A percentile compares a stretch with the other conserved stretches of the same genome.
Evolutionary conservation across 1,140 invertebrate species (phyloP).

Genomic region (Helicoverpa zea): DNA sequence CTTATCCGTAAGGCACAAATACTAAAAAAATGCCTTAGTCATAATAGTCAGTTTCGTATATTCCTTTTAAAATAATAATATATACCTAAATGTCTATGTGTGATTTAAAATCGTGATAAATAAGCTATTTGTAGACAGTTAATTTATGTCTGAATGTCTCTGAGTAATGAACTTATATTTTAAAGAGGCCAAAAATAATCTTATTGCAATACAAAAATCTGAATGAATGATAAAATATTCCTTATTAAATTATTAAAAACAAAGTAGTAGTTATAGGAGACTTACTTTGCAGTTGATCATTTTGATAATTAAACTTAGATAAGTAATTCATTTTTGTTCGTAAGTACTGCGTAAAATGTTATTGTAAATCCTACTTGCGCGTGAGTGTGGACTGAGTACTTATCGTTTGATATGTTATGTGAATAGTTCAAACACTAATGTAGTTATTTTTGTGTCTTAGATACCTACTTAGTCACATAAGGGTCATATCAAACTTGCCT

Average conservation of each 20-base stretch:
- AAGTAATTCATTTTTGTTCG: too few species aligned
- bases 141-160: too few species aligned
- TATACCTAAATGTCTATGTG: too few species aligned
- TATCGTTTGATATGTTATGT: not conserved
- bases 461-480: not conserved
- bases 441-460: not conserved
- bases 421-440: conserved; percentile 12
- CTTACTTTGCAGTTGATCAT: too few species aligned
- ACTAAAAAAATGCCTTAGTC: not conserved
- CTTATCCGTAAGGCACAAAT: too few species aligned
- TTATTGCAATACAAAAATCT: not conserved
- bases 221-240: too few species aligned
- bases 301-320: too few species aligned
- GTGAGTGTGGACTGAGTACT: conserved; percentile 24
- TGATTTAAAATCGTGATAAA: too few species aligned
- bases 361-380: not conserved
- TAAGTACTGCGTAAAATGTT: not conserved
- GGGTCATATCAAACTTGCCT: conserved; percentile 50
- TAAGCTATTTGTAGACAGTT: too few species aligned
- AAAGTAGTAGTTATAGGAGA: too few species aligned
- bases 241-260: too few species aligned
- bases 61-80: not conserved
- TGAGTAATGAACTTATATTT: too few species aligned
- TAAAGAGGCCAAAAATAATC: not conserved
- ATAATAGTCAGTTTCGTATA: not conserved